phyloP scores from a whole-genome alignment of 53 echinoderm and acorn worm genomes.

The Mesocentrotus franciscanus region DNA sequence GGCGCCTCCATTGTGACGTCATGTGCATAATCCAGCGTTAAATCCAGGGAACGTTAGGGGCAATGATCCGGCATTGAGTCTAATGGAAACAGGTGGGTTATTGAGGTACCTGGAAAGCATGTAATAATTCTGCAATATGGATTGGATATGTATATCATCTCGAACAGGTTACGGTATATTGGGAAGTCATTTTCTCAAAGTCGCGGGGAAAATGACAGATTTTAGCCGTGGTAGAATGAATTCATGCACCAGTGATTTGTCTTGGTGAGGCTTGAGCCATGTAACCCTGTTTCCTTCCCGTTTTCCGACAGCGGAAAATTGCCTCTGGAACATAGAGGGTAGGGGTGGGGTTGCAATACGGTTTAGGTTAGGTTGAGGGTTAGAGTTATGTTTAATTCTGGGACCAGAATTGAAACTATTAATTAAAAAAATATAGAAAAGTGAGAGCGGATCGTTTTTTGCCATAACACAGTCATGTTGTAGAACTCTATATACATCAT shows the following conservation, averaged over 20 bases:
- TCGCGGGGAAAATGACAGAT: background rate
- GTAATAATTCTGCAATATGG: background rate
- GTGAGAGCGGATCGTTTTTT: too few species aligned
- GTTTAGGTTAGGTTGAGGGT: too few species aligned
- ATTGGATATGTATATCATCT: constrained; percentile 36
- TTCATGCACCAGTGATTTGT: background rate
- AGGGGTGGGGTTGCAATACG: too few species aligned
- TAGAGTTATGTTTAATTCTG: too few species aligned
- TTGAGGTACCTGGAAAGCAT: background rate
- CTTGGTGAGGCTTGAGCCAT: background rate
- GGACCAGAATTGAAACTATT: too few species aligned
- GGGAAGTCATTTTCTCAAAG: constrained; percentile 17
- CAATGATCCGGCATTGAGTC: background rate
- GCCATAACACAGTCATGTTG: too few species aligned
- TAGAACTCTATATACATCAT: background rate
- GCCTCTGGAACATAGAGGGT: too few species aligned
- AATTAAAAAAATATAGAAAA: too few species aligned
- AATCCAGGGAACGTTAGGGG: background rate
- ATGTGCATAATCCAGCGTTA: constrained; percentile 8
- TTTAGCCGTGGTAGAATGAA: background rate
- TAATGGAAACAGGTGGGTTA: background rate
- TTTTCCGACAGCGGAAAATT: too few species aligned
- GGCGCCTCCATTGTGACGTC: background rate
- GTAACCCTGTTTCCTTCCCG: background rate
- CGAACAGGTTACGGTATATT: background rate